Evolutionary conservation across 2,797 vertebrate species (phyloP), one percentile per base, ranked within the genome.

Genomic region (Halcyon leucocephala): DNA sequence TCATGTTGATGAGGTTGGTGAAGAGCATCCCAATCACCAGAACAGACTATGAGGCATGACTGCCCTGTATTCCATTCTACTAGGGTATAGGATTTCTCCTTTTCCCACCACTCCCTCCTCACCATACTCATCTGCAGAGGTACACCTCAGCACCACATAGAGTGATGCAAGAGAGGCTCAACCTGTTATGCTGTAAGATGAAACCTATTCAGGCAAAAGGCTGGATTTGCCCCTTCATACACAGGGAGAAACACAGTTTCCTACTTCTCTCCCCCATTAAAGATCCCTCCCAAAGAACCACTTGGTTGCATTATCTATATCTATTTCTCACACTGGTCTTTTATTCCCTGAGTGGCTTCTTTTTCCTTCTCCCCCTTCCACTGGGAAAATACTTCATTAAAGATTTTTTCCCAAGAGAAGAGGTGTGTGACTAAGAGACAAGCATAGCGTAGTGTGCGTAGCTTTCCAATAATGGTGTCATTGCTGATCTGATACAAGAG

Each of bases 101-200:
- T 7, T 1, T 14, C 5, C 35, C 39, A 70, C 19, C 3, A 3
- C 25, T 51, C 3, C 0, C 1, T 76, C 17, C 20, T 28, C 20
- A 21, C 37, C 12, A 5, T 26, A 21, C 6, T 25, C 26, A 70
- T 4, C 21, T 57, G 33, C 29, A 79, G 62, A 69, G 21, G 5
- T 67, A 64, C 28, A 78, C 22, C 14, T 76, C 26, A 39, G 14
- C 26, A 76, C 28, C 71, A 37, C 14, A 44, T 13, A 46, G 12
- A 54, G 28, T 15, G 74, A 18, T 1, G 2, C 14, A 84, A 49
- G 41, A 83, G 24, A 70, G 5, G 21, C 46, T 51, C 64, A 33
- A 33, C 5, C 14, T 60, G 61, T 84, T 26, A 3, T 17, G 18
- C 15, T 85, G 3, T 44, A 62, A 76, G 12, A 35, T n/a, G 52